Conservation (phyloP, 2,113 vertebrate species). For the Thermophis baileyi region DNA sequence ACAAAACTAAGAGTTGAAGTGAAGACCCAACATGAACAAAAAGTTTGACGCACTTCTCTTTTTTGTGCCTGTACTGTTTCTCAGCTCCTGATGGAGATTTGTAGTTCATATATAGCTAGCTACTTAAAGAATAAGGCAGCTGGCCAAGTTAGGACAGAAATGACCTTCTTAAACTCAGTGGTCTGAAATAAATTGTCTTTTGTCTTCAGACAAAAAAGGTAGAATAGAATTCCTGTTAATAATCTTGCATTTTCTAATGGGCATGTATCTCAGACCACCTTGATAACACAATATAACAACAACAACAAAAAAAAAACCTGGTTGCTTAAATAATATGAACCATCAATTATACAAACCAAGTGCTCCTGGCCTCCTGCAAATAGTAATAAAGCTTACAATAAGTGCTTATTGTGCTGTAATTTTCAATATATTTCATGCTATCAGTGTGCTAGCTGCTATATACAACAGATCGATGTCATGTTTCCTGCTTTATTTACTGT, state of each 20-base stretch:
- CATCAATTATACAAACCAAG: neutral
- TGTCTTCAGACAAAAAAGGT: neutral
- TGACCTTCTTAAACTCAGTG: neutral
- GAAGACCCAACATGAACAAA: neutral
- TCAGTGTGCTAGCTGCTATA: neutral
- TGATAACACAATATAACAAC: neutral
- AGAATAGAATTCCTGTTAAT: neutral
- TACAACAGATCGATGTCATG: neutral
- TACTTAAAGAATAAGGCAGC: neutral
- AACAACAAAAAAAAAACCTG: neutral
- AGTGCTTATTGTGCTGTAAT: neutral
- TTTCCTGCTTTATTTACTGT: neutral
- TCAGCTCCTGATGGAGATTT: neutral
- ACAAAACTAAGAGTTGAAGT: neutral
- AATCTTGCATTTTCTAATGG: neutral
- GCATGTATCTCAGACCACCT: neutral
- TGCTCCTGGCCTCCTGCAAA: neutral
- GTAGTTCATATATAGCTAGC: neutral
- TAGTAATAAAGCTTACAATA: neutral
- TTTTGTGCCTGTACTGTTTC: neutral
- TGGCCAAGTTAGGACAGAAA: neutral
- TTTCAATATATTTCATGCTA: neutral
- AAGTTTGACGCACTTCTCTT: neutral
- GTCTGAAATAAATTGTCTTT: neutral
- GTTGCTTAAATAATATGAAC: neutral